A percentile compares a stretch with the other conserved stretches of the same genome.
Conservation (phyloP, 1,140 invertebrate genomes). For the Notospermus geniculatus region DNA sequence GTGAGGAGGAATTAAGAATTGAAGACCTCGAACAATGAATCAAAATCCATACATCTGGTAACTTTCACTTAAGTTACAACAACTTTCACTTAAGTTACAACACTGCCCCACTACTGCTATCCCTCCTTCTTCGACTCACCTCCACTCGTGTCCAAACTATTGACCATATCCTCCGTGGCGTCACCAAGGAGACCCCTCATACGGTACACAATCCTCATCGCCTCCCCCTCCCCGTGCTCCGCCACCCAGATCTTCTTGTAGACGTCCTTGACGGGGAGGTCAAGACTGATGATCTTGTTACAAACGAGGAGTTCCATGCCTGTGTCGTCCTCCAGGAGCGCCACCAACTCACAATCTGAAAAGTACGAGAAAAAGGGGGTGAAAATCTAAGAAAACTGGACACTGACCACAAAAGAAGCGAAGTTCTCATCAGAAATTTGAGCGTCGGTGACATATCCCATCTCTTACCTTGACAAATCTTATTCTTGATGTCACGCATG, state of each 20-base stretch:
- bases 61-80: too few species aligned
- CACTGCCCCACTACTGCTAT: too few species aligned
- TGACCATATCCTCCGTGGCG: conserved; percentile 97
- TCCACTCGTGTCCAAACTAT: conserved; percentile 84
- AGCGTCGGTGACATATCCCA: too few species aligned
- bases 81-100: too few species aligned
- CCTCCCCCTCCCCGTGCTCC: conserved; percentile 69
- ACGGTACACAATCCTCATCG: conserved; percentile 98
- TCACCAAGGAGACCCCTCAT: conserved; percentile 96
- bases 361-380: too few species aligned
- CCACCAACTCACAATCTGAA: conserved; percentile 90
- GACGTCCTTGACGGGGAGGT: conserved; percentile 89
- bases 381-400: too few species aligned
- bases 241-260: conserved; percentile 75
- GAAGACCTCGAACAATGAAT: too few species aligned
- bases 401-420: too few species aligned
- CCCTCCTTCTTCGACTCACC: conserved; percentile 25
- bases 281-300: conserved; percentile 96
- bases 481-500: conserved; percentile 98
- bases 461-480: conserved; percentile 59
- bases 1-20: too few species aligned
- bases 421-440: too few species aligned
- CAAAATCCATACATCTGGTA: too few species aligned
- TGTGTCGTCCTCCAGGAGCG: conserved; percentile 94
- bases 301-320: conserved; percentile 98